Evolutionary conservation across 2,888 invertebrate species (phyloP).

Genomic region (Boloria euphrosyne): DNA sequence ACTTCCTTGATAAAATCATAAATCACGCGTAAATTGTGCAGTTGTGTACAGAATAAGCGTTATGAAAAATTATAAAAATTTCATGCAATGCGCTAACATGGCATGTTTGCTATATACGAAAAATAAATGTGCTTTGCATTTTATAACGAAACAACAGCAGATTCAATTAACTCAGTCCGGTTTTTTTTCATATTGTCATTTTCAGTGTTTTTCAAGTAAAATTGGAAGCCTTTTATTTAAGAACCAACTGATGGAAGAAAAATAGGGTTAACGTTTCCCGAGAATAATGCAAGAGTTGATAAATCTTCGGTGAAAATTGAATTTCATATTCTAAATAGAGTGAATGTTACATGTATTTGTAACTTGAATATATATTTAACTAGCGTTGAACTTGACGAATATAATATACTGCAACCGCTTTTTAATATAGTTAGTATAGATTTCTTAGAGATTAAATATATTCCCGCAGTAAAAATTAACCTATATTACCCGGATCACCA

Average conservation of each 20-base stretch:
- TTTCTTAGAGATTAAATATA: too few species aligned
- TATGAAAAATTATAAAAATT: constrained; percentile 24
- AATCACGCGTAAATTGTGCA: constrained; percentile 4
- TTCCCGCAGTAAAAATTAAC: too few species aligned
- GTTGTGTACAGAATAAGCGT: constrained; percentile 13
- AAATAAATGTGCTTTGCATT: constrained; percentile 35
- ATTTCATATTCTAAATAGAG: constrained; percentile 8
- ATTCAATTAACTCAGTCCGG: constrained; percentile 34
- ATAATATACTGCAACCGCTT: too few species aligned
- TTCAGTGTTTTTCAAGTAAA: constrained; percentile 29
- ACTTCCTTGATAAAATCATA: constrained; percentile 15
- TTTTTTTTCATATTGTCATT: constrained; percentile 31
- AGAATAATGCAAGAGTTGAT: constrained; percentile 7
- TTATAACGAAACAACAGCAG: constrained; percentile 35
- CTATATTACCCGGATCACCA: too few species aligned
- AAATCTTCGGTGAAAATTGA: not conserved
- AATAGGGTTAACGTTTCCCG: constrained; percentile 7
- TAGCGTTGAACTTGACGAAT: too few species aligned
- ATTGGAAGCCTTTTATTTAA: constrained; percentile 27
- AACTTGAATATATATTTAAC: not conserved
- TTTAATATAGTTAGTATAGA: too few species aligned
- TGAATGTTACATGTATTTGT: not conserved
- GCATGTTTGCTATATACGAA: constrained; percentile 27
- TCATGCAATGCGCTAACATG: constrained; percentile 23
- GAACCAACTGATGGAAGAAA: constrained; percentile 19